Evolutionary conservation across 2,797 vertebrate genomes (phyloP).

Genomic region (Malurus splendens): DNA sequence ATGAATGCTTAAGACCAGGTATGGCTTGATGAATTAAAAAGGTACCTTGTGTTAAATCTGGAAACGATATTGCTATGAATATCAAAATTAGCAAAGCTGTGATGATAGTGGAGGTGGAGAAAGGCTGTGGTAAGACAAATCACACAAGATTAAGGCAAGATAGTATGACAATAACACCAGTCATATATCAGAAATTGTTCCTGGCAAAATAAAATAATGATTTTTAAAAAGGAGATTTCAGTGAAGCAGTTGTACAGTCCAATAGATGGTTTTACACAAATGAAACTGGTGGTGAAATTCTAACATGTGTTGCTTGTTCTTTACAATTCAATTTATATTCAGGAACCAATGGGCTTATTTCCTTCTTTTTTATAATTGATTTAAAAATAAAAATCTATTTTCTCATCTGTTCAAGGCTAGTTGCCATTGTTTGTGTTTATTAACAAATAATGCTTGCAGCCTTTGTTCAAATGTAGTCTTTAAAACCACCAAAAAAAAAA

Average conservation of each 20-base stretch:
- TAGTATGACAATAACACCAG: neutral
- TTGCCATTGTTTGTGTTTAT: neutral
- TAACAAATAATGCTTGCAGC: neutral
- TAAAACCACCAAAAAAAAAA: accelerated
- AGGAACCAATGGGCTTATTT: neutral
- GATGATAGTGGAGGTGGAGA: neutral
- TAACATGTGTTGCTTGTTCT: neutral
- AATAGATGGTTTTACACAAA: neutral
- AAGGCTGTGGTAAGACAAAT: constrained; percentile 1
- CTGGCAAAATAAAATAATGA: neutral
- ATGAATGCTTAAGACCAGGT: neutral
- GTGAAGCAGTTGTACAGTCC: neutral
- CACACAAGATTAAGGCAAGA: neutral
- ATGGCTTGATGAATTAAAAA: neutral
- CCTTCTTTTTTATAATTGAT: neutral
- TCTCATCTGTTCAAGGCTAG: neutral
- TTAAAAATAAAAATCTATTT: neutral
- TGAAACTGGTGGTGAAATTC: neutral
- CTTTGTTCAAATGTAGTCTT: neutral
- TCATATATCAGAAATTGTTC: neutral
- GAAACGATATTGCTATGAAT: neutral
- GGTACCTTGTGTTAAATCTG: neutral
- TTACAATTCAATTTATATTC: neutral
- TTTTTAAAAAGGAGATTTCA: neutral
- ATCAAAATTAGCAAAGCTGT: constrained; percentile 7